phyloP scores from a whole-genome alignment of 2,113 vertebrate species.

The Scalopus aquaticus region DNA sequence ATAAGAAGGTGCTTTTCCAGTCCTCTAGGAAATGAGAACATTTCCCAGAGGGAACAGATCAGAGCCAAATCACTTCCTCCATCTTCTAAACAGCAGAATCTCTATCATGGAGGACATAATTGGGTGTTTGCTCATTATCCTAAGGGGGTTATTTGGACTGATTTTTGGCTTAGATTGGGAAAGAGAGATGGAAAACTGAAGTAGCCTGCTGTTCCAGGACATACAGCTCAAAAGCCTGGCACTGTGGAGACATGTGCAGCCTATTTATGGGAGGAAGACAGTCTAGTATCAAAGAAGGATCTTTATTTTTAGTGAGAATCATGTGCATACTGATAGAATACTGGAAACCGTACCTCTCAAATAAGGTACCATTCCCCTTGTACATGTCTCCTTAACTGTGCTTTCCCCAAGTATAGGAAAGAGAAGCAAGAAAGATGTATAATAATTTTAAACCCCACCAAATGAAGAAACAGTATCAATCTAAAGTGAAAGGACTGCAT shows the following conservation, averaged over 20 bases:
- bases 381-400: not conserved
- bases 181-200: not conserved
- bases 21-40: conserved; percentile 44
- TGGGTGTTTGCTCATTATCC: not conserved
- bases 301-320: not conserved
- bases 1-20: not conserved
- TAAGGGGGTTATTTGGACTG: conserved; percentile 5
- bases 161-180: not conserved
- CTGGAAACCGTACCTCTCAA: not conserved
- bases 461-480: not conserved
- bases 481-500: not conserved
- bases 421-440: not conserved
- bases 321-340: not conserved
- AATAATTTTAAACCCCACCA: not conserved
- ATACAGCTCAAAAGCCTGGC: not conserved
- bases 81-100: conserved; percentile 32
- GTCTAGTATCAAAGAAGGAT: not conserved
- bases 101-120: conserved; percentile 33
- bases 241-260: not conserved
- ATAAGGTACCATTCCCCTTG: not conserved
- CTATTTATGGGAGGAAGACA: not conserved
- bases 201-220: not conserved
- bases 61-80: not conserved
- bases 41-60: not conserved
- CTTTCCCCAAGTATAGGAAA: not conserved